Conservation (phyloP, 2,113 vertebrate genomes). For the Axis porcinus region DNA sequence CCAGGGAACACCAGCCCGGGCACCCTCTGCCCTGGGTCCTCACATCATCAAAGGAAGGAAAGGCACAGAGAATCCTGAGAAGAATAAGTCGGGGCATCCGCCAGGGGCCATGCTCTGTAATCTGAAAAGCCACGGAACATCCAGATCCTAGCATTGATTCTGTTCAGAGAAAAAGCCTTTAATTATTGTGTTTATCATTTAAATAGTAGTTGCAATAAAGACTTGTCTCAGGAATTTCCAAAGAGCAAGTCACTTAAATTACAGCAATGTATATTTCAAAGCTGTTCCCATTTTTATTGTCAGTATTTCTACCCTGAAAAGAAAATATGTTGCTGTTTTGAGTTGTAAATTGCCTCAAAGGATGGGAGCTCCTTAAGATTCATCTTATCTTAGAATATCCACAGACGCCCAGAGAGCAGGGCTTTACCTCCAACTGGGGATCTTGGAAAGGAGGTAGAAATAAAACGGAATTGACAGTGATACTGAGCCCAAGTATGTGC, state of each 20-base stretch:
- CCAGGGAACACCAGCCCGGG: background rate
- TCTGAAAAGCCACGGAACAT: background rate
- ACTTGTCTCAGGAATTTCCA: constrained; percentile 15
- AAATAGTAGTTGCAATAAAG: constrained; percentile 58
- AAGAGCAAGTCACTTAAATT: constrained; percentile 60
- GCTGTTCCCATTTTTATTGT: constrained; percentile 32
- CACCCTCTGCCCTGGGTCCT: background rate
- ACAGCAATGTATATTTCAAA: constrained; percentile 44
- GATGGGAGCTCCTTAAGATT: constrained; percentile 32
- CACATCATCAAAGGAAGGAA: background rate
- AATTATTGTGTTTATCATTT: constrained; percentile 43
- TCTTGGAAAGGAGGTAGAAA: constrained; percentile 39
- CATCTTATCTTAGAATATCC: background rate
- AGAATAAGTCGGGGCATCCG: background rate
- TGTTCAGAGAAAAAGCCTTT: constrained; percentile 34
- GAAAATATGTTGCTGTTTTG: constrained; percentile 57
- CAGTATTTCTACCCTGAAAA: constrained; percentile 34
- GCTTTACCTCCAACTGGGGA: constrained; percentile 50
- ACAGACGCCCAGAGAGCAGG: background rate
- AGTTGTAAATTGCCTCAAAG: constrained; percentile 45
- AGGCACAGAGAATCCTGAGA: background rate
- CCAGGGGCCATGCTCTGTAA: background rate
- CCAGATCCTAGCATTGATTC: background rate
- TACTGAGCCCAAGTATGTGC: constrained; percentile 31
- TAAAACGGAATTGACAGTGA: constrained; percentile 51